A percentile compares a stretch with the other conserved stretches of the same genome.
These are phyloP conservation scores for Lepidurus apus DNA, from an alignment of 1,140 invertebrate species.

Conservation along the genomic window DNA sequence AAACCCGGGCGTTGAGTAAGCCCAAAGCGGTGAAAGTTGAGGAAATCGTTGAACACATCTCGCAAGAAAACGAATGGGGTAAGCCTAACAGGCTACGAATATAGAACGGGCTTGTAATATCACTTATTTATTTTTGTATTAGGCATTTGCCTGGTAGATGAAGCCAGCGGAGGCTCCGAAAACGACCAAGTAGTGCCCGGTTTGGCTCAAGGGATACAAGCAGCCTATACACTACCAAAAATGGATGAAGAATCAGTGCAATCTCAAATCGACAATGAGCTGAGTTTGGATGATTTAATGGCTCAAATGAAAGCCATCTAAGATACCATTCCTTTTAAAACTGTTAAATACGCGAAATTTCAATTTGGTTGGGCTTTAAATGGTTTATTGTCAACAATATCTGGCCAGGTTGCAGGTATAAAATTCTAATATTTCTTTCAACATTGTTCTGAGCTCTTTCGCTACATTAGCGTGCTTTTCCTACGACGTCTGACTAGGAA, in stretches of 20 bases:
- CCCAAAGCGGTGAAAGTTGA: constrained; percentile 43
- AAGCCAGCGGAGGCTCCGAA: constrained; percentile 48
- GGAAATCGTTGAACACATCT: constrained; percentile 54
- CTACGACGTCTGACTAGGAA: constrained; percentile 40
- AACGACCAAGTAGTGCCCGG: constrained; percentile 43
- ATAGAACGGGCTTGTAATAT: too few relatives aligned
- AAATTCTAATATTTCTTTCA: constrained; percentile 8
- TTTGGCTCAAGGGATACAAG: constrained; percentile 56
- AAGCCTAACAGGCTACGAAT: constrained; percentile 39
- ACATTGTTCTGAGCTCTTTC: background rate
- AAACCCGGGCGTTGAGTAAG: constrained; percentile 43
- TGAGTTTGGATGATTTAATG: constrained; percentile 79
- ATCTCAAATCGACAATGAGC: constrained; percentile 46
- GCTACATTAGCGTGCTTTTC: background rate
- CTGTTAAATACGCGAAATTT: background rate
- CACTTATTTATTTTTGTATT: background rate
- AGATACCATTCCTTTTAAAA: constrained; percentile 36
- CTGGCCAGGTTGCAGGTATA: constrained; percentile 1
- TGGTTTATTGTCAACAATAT: constrained; percentile 12
- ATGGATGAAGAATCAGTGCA: constrained; percentile 39
- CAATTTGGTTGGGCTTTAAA: background rate
- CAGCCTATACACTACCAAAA: constrained; percentile 57
- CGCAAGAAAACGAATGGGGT: constrained; percentile 92
- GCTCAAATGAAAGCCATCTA: constrained; percentile 76
- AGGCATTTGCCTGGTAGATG: constrained; percentile 66